Percentiles rank a stretch among this genome's conserved stretches.
Conservation (phyloP, 2,888 invertebrate genomes). For the Ptilodon capucinus region DNA sequence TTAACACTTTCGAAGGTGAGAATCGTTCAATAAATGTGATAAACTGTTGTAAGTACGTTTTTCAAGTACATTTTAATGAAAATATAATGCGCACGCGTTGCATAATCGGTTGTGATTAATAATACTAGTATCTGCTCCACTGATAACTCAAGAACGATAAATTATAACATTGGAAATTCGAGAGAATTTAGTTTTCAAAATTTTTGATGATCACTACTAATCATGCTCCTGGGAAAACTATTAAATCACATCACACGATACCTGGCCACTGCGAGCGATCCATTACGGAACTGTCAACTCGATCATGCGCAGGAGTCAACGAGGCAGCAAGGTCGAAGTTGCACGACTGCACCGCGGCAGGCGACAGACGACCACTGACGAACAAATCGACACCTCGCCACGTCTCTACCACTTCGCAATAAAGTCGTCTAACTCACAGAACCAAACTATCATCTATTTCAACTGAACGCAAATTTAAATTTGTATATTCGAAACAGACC, state of each 20-base stretch:
- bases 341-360: constrained; percentile 49
- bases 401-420: constrained; percentile 45
- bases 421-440: constrained; percentile 39
- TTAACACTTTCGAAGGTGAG: constrained; percentile 14
- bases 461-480: constrained; percentile 37
- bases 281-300: constrained; percentile 64
- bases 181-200: too few species aligned
- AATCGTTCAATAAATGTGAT: constrained; percentile 2
- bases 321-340: constrained; percentile 68
- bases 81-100: neutral
- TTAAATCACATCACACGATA: constrained; percentile 35
- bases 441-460: constrained; percentile 29
- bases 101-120: neutral
- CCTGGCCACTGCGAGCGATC: constrained; percentile 66
- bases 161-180: neutral
- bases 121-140: neutral
- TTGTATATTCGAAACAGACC: constrained; percentile 27
- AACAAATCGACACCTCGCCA: constrained; percentile 25
- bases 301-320: constrained; percentile 66
- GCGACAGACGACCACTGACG: constrained; percentile 36
- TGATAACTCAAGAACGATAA: neutral
- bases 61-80: neutral
- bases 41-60: neutral
- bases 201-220: constrained; percentile 4
- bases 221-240: constrained; percentile 6